Evolutionary conservation across 2,888 invertebrate genomes (phyloP), one percentile per base, ranked within the genome.

Genomic region (Lithophane ornitopus): DNA sequence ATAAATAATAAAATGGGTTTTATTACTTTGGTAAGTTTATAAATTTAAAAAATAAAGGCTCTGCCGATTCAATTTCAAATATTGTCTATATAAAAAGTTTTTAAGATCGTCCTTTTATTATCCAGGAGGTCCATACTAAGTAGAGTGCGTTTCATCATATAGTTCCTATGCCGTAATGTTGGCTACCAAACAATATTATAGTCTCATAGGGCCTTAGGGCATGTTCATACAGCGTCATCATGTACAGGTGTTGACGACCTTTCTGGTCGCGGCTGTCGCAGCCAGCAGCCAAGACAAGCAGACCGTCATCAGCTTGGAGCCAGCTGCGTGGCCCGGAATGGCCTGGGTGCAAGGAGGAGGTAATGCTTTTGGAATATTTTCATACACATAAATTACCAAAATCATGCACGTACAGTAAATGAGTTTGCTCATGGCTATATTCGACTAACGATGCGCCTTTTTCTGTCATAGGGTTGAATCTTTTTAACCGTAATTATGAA

Each of bases 11-110:
- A 39, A 70, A 95, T 96, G 95, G 85, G 87, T 88, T 90, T 90
- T 70, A 92, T 92, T 87, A 80, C 90, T 78, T 88, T 94, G 92
- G 95, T 96, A 89, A 94, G 94, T 88, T 59, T 62, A 7, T 0
- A 16, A 41, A 34, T 34, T 34, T 6, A 34, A 14, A 52, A 58
- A 58, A 8, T 14, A 0, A 56, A 26, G 12, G 22, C 12, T 41
- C 62, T 26, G 41, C n/a, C 9, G n/a, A 12, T 46, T 3, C 12
- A 3, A 7, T 6, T 22, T 22, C 1, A 28, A 70, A 46, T 34
- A 19, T 62, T 70, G 46, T 34, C 9, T 34, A 14, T n/a, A 26
- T 34, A 52, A 58, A 58, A 26, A 34, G 16, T 54, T 52, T 19
- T 49, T 19, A 49, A 16, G 22, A 9, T 22, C 49, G 9, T 52